Evolutionary conservation across 2,797 vertebrate genomes (phyloP).

Genomic region (Falco rusticolus): DNA sequence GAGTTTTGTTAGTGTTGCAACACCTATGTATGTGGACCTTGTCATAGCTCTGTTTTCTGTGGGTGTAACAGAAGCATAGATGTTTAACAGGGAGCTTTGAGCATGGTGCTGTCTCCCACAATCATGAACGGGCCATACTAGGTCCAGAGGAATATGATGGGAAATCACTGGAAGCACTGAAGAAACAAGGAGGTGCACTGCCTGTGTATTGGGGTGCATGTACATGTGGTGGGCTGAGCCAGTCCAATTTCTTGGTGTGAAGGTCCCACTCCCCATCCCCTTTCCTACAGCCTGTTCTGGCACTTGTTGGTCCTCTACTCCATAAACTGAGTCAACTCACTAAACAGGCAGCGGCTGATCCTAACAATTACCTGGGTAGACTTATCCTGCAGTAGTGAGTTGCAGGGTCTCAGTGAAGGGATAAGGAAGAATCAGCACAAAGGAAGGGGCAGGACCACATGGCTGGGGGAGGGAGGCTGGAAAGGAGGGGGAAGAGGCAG

Average conservation of each 20-base stretch:
- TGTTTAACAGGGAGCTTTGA: neutral
- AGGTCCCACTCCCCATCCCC: neutral
- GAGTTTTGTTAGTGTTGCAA: no score
- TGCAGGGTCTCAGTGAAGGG: neutral
- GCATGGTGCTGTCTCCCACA: neutral
- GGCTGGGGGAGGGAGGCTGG: neutral
- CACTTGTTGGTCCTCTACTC: neutral
- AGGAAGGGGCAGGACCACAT: neutral
- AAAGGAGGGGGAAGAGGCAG: neutral
- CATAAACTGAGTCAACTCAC: neutral
- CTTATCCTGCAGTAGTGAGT: neutral
- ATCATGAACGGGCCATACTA: neutral
- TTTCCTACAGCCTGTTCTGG: neutral
- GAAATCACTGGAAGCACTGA: neutral
- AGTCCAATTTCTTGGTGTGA: neutral
- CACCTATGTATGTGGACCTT: neutral
- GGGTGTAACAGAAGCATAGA: neutral
- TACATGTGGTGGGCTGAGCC: neutral
- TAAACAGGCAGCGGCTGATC: neutral
- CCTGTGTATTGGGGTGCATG: neutral
- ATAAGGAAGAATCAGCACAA: neutral
- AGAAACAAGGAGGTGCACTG: neutral
- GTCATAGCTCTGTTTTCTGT: neutral
- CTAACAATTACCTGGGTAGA: neutral
- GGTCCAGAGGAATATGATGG: neutral